Conservation (phyloP, 2,797 vertebrate genomes). For the Notoglanidium macrostoma region DNA sequence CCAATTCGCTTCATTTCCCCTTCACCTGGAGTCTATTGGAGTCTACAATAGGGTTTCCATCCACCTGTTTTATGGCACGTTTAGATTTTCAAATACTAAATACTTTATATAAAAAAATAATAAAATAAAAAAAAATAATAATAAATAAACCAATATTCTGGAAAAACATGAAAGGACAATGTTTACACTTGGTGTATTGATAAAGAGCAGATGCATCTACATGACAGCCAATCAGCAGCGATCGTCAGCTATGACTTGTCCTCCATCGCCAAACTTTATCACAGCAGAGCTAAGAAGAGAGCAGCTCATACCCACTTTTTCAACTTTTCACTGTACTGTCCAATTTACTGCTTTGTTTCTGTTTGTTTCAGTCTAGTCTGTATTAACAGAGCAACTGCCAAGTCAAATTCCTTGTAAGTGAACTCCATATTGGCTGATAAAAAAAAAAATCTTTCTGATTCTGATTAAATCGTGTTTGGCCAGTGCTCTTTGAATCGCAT, state of each 20-base stretch:
- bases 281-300: background rate
- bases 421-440: background rate
- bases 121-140: too few species aligned
- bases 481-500: background rate
- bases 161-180: background rate
- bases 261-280: background rate
- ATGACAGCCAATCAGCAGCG: background rate
- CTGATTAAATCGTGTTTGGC: background rate
- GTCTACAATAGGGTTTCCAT: background rate
- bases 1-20: background rate
- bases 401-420: constrained; percentile 2
- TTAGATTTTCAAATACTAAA: background rate
- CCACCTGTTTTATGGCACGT: background rate
- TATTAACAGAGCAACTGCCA: background rate
- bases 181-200: background rate
- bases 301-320: background rate
- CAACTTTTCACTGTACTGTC: background rate
- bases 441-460: constrained; percentile 2
- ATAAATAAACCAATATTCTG: too few species aligned
- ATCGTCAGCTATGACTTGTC: background rate
- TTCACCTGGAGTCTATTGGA: background rate
- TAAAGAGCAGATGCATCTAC: too few species aligned
- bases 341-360: background rate
- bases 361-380: background rate
- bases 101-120: too few species aligned